Percentiles rank a stretch among this genome's conserved stretches.
These are phyloP conservation scores for Sphaeramia orbicularis DNA, from an alignment of 2,797 vertebrate species.

Conservation along the genomic window DNA sequence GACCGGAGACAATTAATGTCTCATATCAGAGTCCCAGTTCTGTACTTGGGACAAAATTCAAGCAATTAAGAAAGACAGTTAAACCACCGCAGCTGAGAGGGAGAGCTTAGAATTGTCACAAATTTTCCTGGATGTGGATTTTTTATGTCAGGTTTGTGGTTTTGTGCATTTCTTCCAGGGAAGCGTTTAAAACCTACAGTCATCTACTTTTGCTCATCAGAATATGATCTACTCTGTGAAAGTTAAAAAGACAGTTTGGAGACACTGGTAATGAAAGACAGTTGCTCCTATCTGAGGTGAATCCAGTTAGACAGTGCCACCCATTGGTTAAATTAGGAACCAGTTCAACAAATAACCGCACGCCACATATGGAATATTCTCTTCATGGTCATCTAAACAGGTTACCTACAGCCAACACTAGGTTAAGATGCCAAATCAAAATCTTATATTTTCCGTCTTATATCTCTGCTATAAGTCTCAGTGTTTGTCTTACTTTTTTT, in stretches of 20 bases:
- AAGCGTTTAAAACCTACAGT: not conserved
- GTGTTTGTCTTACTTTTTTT: too few species aligned
- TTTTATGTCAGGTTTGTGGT: conserved; percentile 25
- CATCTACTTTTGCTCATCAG: too few species aligned
- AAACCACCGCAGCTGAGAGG: conserved; percentile 12
- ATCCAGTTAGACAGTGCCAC: conserved; percentile 58
- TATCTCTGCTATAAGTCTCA: too few species aligned
- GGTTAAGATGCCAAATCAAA: not conserved
- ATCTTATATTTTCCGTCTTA: not conserved
- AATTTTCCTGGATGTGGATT: not conserved
- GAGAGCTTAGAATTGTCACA: not conserved
- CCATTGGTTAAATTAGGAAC: conserved; percentile 47
- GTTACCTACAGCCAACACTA: not conserved
- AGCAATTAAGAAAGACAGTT: conserved; percentile 37
- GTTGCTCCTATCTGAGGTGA: not conserved
- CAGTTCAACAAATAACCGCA: not conserved
- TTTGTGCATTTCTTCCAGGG: conserved; percentile 2
- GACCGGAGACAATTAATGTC: conserved; percentile 46
- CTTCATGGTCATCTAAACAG: not conserved
- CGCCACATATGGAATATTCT: not conserved
- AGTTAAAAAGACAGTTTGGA: not conserved
- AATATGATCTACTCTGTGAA: not conserved
- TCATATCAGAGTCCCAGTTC: conserved; percentile 33
- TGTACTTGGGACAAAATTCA: conserved; percentile 45
- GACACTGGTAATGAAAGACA: not conserved